phyloP scores from a whole-genome alignment of 2,888 invertebrate species.

The Eupithecia tripunctaria region DNA sequence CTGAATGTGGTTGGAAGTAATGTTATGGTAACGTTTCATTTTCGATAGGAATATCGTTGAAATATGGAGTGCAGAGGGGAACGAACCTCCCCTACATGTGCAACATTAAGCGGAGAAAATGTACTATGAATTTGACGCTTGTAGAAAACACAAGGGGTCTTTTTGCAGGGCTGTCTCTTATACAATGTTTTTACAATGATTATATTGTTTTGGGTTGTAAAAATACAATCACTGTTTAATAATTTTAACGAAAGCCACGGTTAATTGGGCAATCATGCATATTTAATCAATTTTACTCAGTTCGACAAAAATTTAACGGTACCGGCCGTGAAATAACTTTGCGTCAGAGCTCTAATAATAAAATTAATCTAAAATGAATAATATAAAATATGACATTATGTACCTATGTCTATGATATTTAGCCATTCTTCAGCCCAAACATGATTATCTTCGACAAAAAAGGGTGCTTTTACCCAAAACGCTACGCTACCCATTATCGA shows the following conservation, averaged over 20 bases:
- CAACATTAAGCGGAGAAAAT: constrained; percentile 70
- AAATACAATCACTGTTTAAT: not conserved
- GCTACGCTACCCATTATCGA: constrained; percentile 7
- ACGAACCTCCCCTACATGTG: constrained; percentile 66
- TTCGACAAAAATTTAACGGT: constrained; percentile 23
- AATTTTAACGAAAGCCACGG: not conserved
- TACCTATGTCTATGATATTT: not conserved
- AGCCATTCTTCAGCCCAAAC: not conserved
- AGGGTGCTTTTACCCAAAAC: not conserved
- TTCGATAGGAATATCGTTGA: constrained; percentile 67
- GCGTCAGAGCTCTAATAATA: too few relatives aligned
- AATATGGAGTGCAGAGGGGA: constrained; percentile 63
- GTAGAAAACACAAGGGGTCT: constrained; percentile 64
- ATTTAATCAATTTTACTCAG: constrained; percentile 33
- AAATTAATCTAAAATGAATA: not conserved
- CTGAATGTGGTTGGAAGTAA: constrained; percentile 50
- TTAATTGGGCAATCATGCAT: constrained; percentile 10
- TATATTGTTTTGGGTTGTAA: not conserved
- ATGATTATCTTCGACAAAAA: not conserved
- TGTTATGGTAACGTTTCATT: constrained; percentile 72
- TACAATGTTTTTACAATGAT: not conserved
- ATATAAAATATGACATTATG: not conserved
- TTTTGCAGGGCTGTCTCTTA: constrained; percentile 58
- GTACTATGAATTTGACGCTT: constrained; percentile 72
- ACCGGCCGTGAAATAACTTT: not conserved